Base-by-base conservation (phyloP, 2,888 invertebrate species). In the Sinotaia quadrata region DNA sequence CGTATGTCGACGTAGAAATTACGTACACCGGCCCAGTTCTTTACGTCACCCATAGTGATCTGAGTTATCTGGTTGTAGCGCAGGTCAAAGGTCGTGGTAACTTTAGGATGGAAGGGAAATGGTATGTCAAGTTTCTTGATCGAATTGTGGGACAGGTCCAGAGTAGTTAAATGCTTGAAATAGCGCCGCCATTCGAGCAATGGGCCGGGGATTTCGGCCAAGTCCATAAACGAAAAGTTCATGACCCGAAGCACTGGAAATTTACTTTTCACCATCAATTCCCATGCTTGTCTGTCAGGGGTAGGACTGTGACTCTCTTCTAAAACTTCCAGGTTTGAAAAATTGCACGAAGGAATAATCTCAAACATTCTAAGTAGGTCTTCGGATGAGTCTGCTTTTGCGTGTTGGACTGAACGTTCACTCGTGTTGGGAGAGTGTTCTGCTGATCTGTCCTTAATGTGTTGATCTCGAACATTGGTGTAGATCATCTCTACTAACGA, bases 1-100 rank as follows among this genome's bases (percentile, higher is more conserved):
- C 75, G 60, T 1, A 81, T 68, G 47, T 82, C 79, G 12, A 80
- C 71, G 37, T 75, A 72, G 52, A 79, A 67, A 21, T 75, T 74
- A 27, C 74, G 71, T 61, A 79, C 71, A 10, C 54, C 8, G 31
- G 54, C 59, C 57, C 79, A 73, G 8, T 73, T 59, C 18, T 75
- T 71, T 0, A 82, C 33, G 18, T 79, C 74, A 10, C 70, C 57
- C 12, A 67, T 67, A 2, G 62, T 71, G 18, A 82, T 57, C 10
- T 52, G 62, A 2, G 78, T 73, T 31, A 71, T 71, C 34, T 59
- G 52, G 36, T 71, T 71, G 68, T 59, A 27, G 18, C 59, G 49
- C n/a, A 65, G 52, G 24, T 67, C 65, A 15, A 71, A n/a, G 1
- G 29, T 56, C n/a, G 68, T 58, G 18, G 5, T 21, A 2, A 47